Base-by-base conservation (phyloP, 2,888 invertebrate genomes). In the Taphrorychus bicolor region DNA sequence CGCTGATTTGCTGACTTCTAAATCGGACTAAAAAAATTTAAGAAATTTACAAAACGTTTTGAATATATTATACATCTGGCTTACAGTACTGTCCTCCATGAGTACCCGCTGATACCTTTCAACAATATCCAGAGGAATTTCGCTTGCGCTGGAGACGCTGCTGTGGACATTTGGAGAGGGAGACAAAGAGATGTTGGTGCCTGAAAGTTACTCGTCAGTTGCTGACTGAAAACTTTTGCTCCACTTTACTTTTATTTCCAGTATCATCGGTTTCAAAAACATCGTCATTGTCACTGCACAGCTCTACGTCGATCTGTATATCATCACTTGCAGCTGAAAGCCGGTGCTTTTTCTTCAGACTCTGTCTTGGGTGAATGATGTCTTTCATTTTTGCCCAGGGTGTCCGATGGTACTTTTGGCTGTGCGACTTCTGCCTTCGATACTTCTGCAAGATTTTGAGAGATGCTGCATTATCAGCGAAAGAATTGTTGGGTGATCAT, bases 381-480 rank as follows among this genome's bases (percentile, higher is more conserved):
- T 90, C 90, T 70, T 91, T 88, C 84, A 92, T 90, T 81, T 91
- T 90, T 0, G 89, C 88, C 91, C 92, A 92, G 0, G 91, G 88
- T n/a, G 88, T 90, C 77, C 88, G 72, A 32, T 73, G 72, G n/a
- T 63, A 61, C 53, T 53, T 66, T 18, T 40, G 32, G 3, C 14
- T 3, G 9, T 57, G 57, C 7, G 32, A 49, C 19, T 65, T 64
- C 9, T 59, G 68, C 24, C 56, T 14, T 16, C 2, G 45, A 16
- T 16, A 45, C n/a, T n/a, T n/a, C n/a, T n/a, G n/a, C n/a, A n/a
- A n/a, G n/a, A n/a, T n/a, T n/a, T n/a, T n/a, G n/a, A n/a, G n/a
- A n/a, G n/a, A n/a, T n/a, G n/a, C n/a, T n/a, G n/a, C n/a, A n/a
- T n/a, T n/a, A n/a, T n/a, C n/a, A n/a, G n/a, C n/a, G n/a, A n/a